Evolutionary conservation across 1,140 invertebrate species (phyloP).

Genomic region (Bacillus rossius): DNA sequence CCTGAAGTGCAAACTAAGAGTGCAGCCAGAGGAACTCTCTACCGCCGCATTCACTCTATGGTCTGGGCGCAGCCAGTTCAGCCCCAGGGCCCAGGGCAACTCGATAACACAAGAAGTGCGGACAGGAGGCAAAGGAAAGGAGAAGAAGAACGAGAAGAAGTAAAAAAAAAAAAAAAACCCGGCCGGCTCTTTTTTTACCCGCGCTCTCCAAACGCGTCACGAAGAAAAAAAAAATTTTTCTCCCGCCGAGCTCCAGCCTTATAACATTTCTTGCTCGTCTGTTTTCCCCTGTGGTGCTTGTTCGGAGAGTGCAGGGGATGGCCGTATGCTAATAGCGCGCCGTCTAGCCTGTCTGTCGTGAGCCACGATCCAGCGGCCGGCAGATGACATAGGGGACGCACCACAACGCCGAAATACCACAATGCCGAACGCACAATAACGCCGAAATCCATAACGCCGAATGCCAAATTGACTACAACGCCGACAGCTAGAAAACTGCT

Average conservation of each 20-base stretch:
- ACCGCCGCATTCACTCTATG: too few relatives aligned
- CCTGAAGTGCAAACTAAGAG: too few relatives aligned
- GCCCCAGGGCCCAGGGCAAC: too few relatives aligned
- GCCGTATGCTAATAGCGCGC: background rate
- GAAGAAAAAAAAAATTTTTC: conserved; percentile 9
- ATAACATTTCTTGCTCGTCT: conserved; percentile 2
- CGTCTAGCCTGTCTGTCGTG: background rate
- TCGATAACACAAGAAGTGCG: conserved; percentile 13
- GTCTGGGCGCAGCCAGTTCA: too few relatives aligned
- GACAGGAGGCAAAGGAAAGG: conserved; percentile 1
- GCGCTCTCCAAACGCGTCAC: background rate
- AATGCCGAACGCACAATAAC: too few relatives aligned
- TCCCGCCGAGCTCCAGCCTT: conserved; percentile 3
- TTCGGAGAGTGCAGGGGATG: conserved; percentile 2
- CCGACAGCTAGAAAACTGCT: too few relatives aligned
- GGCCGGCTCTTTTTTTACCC: conserved; percentile 4
- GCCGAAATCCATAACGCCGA: too few relatives aligned
- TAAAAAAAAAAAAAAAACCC: conserved; percentile 8
- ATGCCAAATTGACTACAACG: too few relatives aligned
- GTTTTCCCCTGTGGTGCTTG: conserved; percentile 2
- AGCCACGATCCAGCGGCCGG: too few relatives aligned
- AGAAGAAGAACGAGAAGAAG: conserved; percentile 7
- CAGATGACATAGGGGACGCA: too few relatives aligned
- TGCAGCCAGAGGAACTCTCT: too few relatives aligned
- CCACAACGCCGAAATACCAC: too few relatives aligned